Evolutionary conservation across 2,797 vertebrate species (phyloP).

Genomic region (Parauchenoglanis punctatus): DNA sequence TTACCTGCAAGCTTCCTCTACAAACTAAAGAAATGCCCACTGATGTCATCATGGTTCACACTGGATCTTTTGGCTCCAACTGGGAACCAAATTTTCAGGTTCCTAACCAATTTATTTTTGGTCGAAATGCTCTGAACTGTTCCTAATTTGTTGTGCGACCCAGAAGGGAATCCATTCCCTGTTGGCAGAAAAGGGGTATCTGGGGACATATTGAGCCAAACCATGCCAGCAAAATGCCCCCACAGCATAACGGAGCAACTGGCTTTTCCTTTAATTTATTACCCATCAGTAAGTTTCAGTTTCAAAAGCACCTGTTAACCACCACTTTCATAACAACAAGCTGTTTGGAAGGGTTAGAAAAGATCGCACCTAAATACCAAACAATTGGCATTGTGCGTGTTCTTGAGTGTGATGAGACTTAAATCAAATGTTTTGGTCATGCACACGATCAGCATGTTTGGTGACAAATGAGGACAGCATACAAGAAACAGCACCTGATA

Average conservation of each 20-base stretch:
- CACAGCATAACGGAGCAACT: not conserved
- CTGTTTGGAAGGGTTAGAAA: not conserved
- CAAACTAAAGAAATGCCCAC: no score
- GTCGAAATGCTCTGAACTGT: no score
- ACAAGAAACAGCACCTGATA: not conserved
- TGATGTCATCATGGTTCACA: no score
- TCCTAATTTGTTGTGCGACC: no score
- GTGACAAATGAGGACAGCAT: not conserved
- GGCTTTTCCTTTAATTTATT: not conserved
- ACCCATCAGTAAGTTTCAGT: not conserved
- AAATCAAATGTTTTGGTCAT: not conserved
- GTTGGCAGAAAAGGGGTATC: no score
- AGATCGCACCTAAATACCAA: not conserved
- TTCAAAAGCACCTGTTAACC: not conserved
- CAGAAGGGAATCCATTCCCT: no score
- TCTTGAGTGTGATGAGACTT: not conserved
- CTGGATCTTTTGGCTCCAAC: no score
- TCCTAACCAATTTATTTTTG: no score
- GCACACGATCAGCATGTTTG: not conserved
- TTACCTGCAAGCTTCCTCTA: no score
- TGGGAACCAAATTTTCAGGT: no score
- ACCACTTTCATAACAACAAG: not conserved
- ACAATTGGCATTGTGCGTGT: not conserved
- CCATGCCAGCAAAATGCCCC: not conserved
- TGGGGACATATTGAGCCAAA: not conserved